Conservation (phyloP, 37 sponge, comb jelly and placozoan species). For the Tethya wilhelma region DNA sequence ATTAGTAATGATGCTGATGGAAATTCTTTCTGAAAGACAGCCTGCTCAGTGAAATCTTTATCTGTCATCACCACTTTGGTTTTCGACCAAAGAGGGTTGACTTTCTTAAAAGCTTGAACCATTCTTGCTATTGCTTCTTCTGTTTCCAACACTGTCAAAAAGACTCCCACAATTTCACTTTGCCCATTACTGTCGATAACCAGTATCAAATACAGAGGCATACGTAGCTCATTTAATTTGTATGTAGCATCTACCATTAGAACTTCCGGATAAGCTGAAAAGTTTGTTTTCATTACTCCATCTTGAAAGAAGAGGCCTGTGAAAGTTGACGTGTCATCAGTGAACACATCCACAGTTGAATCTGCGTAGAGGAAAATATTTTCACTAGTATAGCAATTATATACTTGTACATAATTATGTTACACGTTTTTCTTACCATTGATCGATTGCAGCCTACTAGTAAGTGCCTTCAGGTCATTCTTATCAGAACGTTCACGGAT, state of each 20-base stretch:
- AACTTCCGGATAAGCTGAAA: conserved; percentile 49
- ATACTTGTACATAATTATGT: neutral
- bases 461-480: neutral
- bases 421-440: neutral
- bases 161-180: conserved; percentile 43
- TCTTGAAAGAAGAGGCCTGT: conserved; percentile 50
- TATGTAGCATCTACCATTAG: conserved; percentile 48
- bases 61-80: conserved; percentile 56
- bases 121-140: conserved; percentile 1
- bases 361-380: neutral
- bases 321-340: conserved; percentile 9
- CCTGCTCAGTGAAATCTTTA: conserved; percentile 60
- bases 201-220: conserved; percentile 26
- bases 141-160: conserved; percentile 20
- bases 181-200: conserved; percentile 23
- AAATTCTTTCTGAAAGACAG: conserved; percentile 7
- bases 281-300: conserved; percentile 16
- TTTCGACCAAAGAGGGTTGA: conserved; percentile 15
- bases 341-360: conserved; percentile 39
- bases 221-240: conserved; percentile 28
- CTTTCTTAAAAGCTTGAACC: conserved; percentile 35
- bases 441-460: too few species aligned
- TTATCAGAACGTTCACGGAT: too few species aligned
- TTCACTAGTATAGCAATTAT: neutral
- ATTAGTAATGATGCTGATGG: conserved; percentile 37